A percentile compares a stretch with the other conserved stretches of the same genome.
Conservation (phyloP, 1,140 invertebrate genomes). For the Mesaphorura yosii region DNA sequence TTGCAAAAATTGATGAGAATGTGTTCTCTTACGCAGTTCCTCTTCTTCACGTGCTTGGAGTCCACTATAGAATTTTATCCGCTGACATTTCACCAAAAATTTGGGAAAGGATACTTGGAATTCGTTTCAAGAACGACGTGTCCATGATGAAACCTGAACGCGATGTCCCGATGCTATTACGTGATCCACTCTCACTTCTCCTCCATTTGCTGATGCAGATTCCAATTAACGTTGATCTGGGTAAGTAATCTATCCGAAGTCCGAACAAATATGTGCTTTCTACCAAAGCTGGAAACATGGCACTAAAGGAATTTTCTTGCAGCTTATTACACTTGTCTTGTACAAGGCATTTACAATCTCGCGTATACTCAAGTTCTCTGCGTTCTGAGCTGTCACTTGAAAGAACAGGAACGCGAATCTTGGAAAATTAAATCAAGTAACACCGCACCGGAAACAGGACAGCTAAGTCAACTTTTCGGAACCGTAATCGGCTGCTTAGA, state of each 20-base stretch:
- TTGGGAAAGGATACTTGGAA: conserved; percentile 29
- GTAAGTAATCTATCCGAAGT: conserved; percentile 49
- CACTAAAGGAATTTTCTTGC: no score
- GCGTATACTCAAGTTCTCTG: conserved; percentile 75
- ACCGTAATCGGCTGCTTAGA: no score
- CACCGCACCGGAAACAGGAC: no score
- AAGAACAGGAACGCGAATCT: conserved; percentile 40
- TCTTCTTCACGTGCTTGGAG: conserved; percentile 70
- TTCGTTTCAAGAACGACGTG: conserved; percentile 29
- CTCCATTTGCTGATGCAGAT: conserved; percentile 75
- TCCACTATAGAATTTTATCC: conserved; percentile 59
- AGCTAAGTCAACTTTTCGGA: no score
- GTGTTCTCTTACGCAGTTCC: conserved; percentile 57
- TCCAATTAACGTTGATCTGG: conserved; percentile 71
- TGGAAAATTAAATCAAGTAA: conserved; percentile 36
- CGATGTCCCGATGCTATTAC: conserved; percentile 68
- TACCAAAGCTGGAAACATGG: no score
- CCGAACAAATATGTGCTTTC: no score
- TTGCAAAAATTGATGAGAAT: not conserved
- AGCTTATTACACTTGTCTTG: conserved; percentile 76
- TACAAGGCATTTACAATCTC: conserved; percentile 75
- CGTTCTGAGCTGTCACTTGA: conserved; percentile 55
- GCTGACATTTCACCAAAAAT: conserved; percentile 29
- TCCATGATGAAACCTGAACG: conserved; percentile 42
- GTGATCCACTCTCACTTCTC: conserved; percentile 69